phyloP scores from a whole-genome alignment of 2,113 vertebrate genomes.

The Apistogramma diplotaenia region DNA sequence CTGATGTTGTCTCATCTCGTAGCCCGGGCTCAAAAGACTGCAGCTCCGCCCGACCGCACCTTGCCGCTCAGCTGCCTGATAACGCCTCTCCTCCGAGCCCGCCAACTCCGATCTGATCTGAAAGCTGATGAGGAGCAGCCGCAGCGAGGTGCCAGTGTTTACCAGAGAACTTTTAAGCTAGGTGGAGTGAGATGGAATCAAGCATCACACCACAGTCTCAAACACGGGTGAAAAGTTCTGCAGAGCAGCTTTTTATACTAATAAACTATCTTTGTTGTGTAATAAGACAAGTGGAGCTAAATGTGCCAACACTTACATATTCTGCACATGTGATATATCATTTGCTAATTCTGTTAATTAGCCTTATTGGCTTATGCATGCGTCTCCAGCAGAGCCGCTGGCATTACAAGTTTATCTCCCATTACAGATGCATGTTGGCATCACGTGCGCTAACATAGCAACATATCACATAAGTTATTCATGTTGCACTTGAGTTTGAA shows the following conservation, averaged over 20 bases:
- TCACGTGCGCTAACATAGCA: background rate
- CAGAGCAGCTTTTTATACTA: background rate
- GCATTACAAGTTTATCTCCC: background rate
- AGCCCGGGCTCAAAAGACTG: slow-evolving; percentile 51
- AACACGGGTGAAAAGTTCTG: background rate
- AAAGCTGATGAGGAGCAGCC: slow-evolving; percentile 57
- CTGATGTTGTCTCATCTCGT: slow-evolving; percentile 70
- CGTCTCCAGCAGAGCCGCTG: background rate
- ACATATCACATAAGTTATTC: slow-evolving; percentile 4
- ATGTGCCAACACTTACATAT: background rate
- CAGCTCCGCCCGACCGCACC: background rate
- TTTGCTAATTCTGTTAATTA: slow-evolving; percentile 16
- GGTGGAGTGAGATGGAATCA: background rate
- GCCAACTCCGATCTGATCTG: slow-evolving; percentile 51
- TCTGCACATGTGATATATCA: background rate
- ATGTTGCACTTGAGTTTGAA: background rate
- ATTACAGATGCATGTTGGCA: slow-evolving; percentile 11
- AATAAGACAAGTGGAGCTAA: background rate
- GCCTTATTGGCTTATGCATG: background rate
- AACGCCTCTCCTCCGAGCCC: slow-evolving; percentile 41
- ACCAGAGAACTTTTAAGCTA: slow-evolving; percentile 14
- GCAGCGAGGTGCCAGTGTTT: slow-evolving; percentile 24
- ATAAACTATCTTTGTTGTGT: background rate
- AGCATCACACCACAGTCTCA: background rate
- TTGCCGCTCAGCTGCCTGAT: slow-evolving; percentile 54